phyloP scores from a whole-genome alignment of 2,113 vertebrate genomes.

The Diadophis punctatus region DNA sequence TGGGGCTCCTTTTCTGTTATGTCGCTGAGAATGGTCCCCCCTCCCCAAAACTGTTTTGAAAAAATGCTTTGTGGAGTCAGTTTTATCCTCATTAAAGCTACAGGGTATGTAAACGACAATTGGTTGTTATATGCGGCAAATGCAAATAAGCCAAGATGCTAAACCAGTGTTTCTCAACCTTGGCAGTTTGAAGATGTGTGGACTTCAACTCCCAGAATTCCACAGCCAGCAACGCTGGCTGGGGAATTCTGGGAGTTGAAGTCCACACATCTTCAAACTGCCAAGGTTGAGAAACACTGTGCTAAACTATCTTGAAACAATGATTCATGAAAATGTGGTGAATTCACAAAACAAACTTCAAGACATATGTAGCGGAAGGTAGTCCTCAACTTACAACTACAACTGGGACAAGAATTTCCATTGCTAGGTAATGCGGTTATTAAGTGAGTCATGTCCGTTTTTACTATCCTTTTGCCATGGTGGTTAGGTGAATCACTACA shows the following conservation, averaged over 20 bases:
- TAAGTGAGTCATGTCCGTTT: neutral
- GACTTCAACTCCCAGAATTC: too few species aligned
- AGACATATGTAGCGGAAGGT: neutral
- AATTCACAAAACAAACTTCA: neutral
- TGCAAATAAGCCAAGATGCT: neutral
- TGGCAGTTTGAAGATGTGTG: too few species aligned
- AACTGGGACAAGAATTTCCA: neutral
- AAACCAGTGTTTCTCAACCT: too few species aligned
- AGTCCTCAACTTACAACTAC: neutral
- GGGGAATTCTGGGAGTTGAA: too few species aligned
- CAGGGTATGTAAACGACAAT: neutral
- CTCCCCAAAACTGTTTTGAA: neutral
- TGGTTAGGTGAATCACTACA: neutral
- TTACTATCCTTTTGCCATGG: neutral
- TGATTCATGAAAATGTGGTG: neutral
- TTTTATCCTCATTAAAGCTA: neutral
- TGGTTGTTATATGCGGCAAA: neutral
- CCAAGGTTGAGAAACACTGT: too few species aligned
- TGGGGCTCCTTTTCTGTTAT: neutral
- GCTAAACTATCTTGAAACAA: too few species aligned
- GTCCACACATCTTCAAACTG: too few species aligned
- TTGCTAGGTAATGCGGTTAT: neutral
- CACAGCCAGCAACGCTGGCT: too few species aligned
- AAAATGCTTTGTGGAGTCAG: neutral
- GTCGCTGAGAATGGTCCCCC: neutral